phyloP scores from a whole-genome alignment of 1,140 invertebrate species.

The Chionoecetes opilio region DNA sequence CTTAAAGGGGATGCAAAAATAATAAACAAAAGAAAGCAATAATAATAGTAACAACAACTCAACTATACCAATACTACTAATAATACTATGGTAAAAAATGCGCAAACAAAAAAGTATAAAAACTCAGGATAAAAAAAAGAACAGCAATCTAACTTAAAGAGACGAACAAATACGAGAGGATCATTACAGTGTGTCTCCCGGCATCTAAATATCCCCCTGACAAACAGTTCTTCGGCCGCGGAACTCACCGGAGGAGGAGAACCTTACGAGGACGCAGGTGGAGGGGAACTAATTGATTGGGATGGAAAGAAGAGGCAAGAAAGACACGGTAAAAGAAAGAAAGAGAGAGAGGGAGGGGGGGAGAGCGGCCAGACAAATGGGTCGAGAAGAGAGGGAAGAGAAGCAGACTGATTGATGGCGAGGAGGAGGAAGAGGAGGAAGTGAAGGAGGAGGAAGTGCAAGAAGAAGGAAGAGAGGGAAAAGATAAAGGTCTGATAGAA shows the following conservation, averaged over 20 bases:
- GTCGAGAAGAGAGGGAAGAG: constrained; percentile 25
- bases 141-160: too few relatives aligned
- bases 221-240: background rate
- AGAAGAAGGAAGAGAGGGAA: background rate
- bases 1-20: background rate
- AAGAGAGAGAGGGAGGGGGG: background rate
- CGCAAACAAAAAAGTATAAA: background rate
- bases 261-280: constrained; percentile 30
- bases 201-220: background rate
- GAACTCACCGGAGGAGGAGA: constrained; percentile 24
- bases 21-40: background rate
- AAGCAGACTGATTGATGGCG: constrained; percentile 16
- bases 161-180: background rate
- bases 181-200: background rate
- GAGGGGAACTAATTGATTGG: constrained; percentile 45
- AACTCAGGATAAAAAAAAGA: too few relatives aligned
- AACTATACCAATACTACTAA: background rate
- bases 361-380: background rate
- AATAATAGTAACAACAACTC: background rate
- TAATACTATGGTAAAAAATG: background rate
- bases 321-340: constrained; percentile 40
- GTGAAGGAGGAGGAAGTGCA: background rate
- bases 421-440: constrained; percentile 6
- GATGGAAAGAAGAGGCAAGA: constrained; percentile 42
- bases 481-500: background rate